Conservation (phyloP, 92 coral and sea anemone species). For the Umimayanthus kanabou region DNA sequence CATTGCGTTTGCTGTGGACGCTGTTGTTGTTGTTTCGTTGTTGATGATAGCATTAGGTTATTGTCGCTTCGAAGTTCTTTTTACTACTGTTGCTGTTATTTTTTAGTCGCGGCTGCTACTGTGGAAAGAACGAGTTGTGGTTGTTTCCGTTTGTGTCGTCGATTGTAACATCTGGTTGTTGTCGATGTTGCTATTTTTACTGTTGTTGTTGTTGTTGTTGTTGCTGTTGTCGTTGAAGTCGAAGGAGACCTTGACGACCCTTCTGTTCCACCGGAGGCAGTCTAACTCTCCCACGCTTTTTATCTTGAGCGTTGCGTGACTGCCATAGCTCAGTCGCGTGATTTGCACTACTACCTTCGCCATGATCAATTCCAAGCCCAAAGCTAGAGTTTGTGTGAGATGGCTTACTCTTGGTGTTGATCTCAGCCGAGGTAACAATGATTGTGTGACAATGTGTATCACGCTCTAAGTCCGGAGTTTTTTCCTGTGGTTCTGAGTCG, state of each 20-base stretch:
- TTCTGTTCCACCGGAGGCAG: constrained; percentile 31
- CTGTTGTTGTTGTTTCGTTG: neutral
- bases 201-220: neutral
- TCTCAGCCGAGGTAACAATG: constrained; percentile 23
- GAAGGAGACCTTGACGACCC: constrained; percentile 32
- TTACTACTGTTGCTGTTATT: neutral
- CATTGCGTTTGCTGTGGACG: too few species aligned
- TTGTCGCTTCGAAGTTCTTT: neutral
- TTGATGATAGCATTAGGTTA: neutral
- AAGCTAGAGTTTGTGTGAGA: neutral
- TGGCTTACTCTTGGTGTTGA: neutral
- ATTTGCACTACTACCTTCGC: neutral
- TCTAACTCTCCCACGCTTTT: neutral
- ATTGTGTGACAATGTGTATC: constrained; percentile 9
- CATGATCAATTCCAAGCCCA: constrained; percentile 14
- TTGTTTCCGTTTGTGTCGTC: too few species aligned
- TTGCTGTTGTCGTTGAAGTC: constrained; percentile 15
- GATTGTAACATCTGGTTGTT: neutral
- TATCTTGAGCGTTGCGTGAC: constrained; percentile 13
- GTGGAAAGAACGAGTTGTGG: too few species aligned
- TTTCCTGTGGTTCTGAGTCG: constrained; percentile 3
- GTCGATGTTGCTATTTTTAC: neutral
- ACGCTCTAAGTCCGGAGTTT: neutral
- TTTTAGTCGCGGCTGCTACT: too few species aligned
- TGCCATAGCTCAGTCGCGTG: neutral